A percentile compares a stretch with the other conserved stretches of the same genome.
phyloP scores from a whole-genome alignment of 2,113 vertebrate genomes.

The Strigops habroptila region DNA sequence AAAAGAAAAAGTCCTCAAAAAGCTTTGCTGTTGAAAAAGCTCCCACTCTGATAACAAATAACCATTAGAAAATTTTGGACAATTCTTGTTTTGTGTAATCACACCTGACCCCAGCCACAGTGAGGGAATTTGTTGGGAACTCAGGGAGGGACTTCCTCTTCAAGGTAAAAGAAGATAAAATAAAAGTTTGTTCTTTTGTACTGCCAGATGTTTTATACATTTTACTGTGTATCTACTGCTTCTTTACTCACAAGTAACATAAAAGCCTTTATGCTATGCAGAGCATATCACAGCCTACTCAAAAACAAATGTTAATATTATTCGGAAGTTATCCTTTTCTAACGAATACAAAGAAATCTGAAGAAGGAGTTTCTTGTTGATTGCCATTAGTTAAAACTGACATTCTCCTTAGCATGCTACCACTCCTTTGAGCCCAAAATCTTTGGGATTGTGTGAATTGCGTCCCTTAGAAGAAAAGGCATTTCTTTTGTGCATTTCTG shows the following conservation, averaged over 20 bases:
- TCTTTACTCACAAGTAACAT: background rate
- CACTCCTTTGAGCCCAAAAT: background rate
- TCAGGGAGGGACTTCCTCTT: background rate
- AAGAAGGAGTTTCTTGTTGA: background rate
- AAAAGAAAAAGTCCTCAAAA: background rate
- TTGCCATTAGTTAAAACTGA: background rate
- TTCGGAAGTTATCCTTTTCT: background rate
- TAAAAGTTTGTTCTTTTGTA: background rate
- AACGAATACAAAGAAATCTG: background rate
- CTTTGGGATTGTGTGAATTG: background rate
- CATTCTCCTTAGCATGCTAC: background rate
- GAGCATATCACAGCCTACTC: background rate
- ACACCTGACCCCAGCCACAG: background rate
- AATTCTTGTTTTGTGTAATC: background rate
- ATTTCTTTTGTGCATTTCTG: background rate
- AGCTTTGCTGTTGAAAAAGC: background rate
- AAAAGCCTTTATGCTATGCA: background rate
- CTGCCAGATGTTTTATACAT: background rate
- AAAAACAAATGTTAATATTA: background rate
- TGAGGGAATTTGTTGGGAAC: background rate
- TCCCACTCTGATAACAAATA: background rate
- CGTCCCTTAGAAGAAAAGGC: background rate
- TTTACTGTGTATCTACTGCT: background rate
- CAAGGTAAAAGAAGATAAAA: background rate
- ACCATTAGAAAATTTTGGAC: background rate